Evolutionary conservation across 2,888 invertebrate species (phyloP).

Genomic region (Brachycybe producta): DNA sequence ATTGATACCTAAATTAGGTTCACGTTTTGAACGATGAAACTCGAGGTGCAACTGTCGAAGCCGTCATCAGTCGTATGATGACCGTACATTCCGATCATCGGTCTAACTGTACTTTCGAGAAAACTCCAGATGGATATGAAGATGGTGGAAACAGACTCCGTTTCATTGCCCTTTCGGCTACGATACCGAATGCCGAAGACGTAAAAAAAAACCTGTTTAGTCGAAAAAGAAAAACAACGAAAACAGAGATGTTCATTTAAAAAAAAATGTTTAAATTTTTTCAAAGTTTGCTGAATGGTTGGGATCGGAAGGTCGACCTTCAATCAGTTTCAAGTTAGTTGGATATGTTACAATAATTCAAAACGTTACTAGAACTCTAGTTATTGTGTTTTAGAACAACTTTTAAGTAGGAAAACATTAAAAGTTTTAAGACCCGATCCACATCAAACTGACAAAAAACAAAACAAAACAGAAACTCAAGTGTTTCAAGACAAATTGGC

Average conservation of each 20-base stretch:
- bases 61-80: constrained; percentile 65
- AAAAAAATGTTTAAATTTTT: neutral
- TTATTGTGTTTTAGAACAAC: too few species aligned
- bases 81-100: constrained; percentile 20
- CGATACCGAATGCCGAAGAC: constrained; percentile 62
- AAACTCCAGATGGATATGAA: neutral
- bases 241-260: neutral
- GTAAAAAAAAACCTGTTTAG: too few species aligned
- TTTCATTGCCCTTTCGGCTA: constrained; percentile 65
- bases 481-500: too few species aligned
- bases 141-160: constrained; percentile 29
- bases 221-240: too few species aligned
- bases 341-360: too few species aligned
- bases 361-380: too few species aligned
- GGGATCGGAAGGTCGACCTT: constrained; percentile 34
- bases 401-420: too few species aligned
- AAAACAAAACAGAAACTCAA: too few species aligned
- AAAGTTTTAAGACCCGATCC: too few species aligned
- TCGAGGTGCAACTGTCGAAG: constrained; percentile 63
- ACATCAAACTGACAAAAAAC: too few species aligned
- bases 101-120: neutral
- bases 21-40: constrained; percentile 58
- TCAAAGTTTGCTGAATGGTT: constrained; percentile 51
- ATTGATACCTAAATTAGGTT: constrained; percentile 30
- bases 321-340: constrained; percentile 32